phyloP scores from a whole-genome alignment of 2,888 invertebrate genomes.

The Lochmaea capreae region DNA sequence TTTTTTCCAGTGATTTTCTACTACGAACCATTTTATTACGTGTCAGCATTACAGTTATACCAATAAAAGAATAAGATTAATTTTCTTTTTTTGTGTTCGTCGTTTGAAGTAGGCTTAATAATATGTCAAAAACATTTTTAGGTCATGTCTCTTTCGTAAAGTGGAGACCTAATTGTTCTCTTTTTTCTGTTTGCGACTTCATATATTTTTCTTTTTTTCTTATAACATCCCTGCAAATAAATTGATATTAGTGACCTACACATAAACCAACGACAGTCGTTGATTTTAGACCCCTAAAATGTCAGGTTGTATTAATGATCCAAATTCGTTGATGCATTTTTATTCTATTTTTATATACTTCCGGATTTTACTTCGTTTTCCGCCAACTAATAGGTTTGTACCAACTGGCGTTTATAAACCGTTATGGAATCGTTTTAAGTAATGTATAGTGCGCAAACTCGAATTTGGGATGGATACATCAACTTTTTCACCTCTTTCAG shows the following conservation, averaged over 20 bases:
- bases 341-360: conserved; percentile 3
- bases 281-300: conserved; percentile 35
- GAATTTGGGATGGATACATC: no score
- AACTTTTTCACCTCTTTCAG: no score
- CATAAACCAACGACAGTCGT: conserved; percentile 27
- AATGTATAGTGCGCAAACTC: no score
- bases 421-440: no score
- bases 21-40: no score
- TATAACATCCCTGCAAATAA: conserved; percentile 24
- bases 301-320: conserved; percentile 27
- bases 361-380: background rate
- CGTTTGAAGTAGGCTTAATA: no score
- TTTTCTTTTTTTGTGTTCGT: no score
- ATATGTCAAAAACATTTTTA: background rate
- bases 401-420: no score
- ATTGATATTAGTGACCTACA: conserved; percentile 30
- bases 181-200: background rate
- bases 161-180: background rate
- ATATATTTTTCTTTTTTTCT: background rate
- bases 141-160: background rate
- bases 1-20: no score
- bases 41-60: no score
- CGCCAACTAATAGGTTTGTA: no score
- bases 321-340: background rate
- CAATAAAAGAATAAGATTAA: no score